Percentiles rank a stretch among this genome's conserved stretches.
Evolutionary conservation across 2,888 invertebrate genomes (phyloP).

Genomic region (Catocala sponsa): DNA sequence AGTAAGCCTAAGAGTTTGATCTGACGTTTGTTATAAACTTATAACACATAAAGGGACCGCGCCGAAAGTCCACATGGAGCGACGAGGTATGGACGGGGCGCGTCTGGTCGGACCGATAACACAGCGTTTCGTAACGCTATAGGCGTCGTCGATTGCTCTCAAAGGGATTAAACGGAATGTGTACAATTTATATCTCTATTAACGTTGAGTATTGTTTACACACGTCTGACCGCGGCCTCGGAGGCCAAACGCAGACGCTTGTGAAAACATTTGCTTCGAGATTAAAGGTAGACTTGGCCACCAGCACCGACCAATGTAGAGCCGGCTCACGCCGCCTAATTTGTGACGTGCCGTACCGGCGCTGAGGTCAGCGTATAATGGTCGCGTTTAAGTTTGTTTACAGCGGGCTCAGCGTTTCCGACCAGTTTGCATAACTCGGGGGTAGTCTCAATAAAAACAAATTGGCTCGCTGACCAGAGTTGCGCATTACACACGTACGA

Average conservation of each 20-base stretch:
- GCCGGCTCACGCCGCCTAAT: conserved; percentile 49
- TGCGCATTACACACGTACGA: conserved; percentile 84
- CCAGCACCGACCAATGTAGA: conserved; percentile 62
- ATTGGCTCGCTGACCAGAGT: conserved; percentile 84
- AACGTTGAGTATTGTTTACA: conserved; percentile 85
- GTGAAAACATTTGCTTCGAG: conserved; percentile 82
- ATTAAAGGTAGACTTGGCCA: conserved; percentile 82
- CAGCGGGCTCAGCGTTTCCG: conserved; percentile 83
- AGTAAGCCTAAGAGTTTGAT: conserved; percentile 55
- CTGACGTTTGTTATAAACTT: conserved; percentile 57
- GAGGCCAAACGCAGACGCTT: conserved; percentile 77
- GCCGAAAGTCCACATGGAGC: conserved; percentile 55
- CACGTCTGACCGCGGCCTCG: conserved; percentile 76
- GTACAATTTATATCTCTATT: conserved; percentile 87
- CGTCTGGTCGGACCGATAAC: conserved; percentile 72
- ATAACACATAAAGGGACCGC: conserved; percentile 23
- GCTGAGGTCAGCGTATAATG: conserved; percentile 63
- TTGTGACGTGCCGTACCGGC: conserved; percentile 32
- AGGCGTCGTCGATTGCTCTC: conserved; percentile 74
- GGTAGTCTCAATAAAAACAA: conserved; percentile 88
- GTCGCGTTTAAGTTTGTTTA: conserved; percentile 81
- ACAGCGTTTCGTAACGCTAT: conserved; percentile 68
- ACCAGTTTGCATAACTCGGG: conserved; percentile 86
- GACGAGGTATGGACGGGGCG: conserved; percentile 46
- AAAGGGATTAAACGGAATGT: conserved; percentile 83